Conservation (phyloP, 2,113 vertebrate species). For the Tyrannus savana region DNA sequence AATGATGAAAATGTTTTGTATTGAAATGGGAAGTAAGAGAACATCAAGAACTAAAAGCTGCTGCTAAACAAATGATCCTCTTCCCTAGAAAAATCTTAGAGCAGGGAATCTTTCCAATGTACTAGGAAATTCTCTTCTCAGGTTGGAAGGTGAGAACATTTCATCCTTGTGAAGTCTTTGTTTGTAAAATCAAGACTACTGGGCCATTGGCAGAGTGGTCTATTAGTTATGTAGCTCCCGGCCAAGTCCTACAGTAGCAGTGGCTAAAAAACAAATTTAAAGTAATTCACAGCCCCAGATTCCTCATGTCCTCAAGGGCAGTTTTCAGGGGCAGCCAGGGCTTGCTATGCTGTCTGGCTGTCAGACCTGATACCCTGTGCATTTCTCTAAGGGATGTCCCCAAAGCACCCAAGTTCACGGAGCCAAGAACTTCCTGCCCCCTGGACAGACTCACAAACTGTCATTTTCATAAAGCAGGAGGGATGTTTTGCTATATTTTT, state of each 20-base stretch:
- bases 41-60: not conserved
- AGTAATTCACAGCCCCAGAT: not conserved
- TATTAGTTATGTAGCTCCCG: not conserved
- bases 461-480: not conserved
- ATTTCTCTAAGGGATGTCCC: not conserved
- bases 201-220: not conserved
- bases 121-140: not conserved
- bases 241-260: not conserved
- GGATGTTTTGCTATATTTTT: not conserved
- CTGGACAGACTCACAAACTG: not conserved
- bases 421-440: not conserved
- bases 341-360: not conserved
- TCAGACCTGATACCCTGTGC: accelerated
- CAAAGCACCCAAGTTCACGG: not conserved
- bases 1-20: not conserved
- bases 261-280: not conserved
- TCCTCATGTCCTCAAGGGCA: not conserved
- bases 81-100: not conserved
- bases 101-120: not conserved
- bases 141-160: not conserved
- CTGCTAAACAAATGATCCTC: not conserved
- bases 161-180: not conserved
- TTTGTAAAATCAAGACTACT: not conserved
- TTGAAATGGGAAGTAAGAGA: not conserved
- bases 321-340: not conserved